Percentiles rank a stretch among this genome's conserved stretches.
Evolutionary conservation across 2,113 vertebrate species (phyloP).

Genomic region (Brachypteracias leptosomus): DNA sequence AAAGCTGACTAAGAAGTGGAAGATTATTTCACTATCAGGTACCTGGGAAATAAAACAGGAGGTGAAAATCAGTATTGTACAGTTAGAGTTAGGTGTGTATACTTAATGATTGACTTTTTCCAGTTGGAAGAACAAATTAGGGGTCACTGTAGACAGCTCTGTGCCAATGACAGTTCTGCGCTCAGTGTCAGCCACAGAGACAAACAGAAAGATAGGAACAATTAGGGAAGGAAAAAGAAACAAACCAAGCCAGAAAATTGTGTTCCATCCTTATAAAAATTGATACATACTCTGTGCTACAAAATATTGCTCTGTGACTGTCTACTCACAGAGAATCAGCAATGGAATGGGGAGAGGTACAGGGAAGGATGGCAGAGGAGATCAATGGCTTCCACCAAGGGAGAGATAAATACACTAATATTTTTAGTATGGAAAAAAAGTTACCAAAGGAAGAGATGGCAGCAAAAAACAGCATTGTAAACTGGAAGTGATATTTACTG

Average conservation of each 20-base stretch:
- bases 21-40: neutral
- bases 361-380: neutral
- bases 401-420: neutral
- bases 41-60: neutral
- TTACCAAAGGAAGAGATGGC: neutral
- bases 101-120: neutral
- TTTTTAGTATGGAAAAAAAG: neutral
- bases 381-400: neutral
- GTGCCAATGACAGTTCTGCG: neutral
- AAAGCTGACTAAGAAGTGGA: neutral
- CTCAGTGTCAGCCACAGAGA: neutral
- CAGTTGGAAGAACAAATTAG: neutral
- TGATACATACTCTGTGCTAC: neutral
- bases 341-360: neutral
- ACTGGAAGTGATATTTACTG: neutral
- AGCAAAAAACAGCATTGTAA: neutral
- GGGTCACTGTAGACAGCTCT: neutral
- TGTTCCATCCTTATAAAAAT: neutral
- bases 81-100: neutral
- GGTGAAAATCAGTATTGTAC: neutral
- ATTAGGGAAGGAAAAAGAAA: neutral
- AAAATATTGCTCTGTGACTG: neutral
- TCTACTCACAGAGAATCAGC: neutral
- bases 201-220: neutral
- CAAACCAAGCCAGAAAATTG: neutral